phyloP scores from a whole-genome alignment of 2,113 vertebrate species.

The Lepus europaeus region DNA sequence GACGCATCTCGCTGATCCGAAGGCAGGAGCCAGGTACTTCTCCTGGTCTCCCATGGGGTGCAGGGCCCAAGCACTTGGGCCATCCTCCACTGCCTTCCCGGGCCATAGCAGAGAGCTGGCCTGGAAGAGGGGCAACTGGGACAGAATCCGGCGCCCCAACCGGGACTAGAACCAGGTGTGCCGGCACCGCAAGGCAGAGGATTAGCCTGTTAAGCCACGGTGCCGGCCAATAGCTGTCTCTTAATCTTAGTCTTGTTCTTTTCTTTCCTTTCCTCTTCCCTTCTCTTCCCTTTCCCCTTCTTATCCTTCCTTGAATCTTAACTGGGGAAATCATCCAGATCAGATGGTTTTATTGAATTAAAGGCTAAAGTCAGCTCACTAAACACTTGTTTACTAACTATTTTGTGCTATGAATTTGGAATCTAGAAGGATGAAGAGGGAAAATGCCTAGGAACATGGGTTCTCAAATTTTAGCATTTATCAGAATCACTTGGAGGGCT shows the following conservation, averaged over 20 bases:
- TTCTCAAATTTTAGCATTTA: neutral
- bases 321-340: neutral
- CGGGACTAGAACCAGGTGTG: too few relatives aligned
- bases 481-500: neutral
- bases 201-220: neutral
- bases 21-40: too few relatives aligned
- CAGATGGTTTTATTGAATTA: neutral
- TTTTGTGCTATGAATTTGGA: neutral
- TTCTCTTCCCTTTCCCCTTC: neutral
- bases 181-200: too few relatives aligned
- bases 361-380: neutral
- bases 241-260: slow-evolving; percentile 1
- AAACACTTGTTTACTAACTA: slow-evolving; percentile 16
- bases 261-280: neutral
- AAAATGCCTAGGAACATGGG: neutral
- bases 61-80: too few relatives aligned
- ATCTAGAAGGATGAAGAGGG: slow-evolving; percentile 19
- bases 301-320: neutral
- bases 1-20: too few relatives aligned
- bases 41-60: too few relatives aligned
- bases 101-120: too few relatives aligned
- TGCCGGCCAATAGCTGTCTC: neutral
- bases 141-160: too few relatives aligned
- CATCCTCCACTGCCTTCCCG: too few relatives aligned
- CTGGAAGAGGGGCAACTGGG: too few relatives aligned